These are phyloP conservation scores for Castor canadensis DNA, from an alignment of 2,113 vertebrate species.

Conservation along the genomic window DNA sequence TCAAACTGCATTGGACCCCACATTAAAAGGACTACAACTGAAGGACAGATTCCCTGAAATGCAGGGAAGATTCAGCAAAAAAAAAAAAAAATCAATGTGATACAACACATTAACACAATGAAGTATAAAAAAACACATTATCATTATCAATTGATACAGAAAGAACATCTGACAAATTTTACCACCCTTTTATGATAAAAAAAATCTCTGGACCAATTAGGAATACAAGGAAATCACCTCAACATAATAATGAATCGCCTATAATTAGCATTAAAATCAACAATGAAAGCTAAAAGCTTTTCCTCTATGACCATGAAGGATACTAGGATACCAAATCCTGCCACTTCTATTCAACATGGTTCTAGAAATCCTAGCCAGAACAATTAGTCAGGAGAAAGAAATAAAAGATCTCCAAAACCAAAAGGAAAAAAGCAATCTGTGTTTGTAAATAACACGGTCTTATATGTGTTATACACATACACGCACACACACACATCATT, in stretches of 20 bases:
- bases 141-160: neutral
- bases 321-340: neutral
- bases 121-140: neutral
- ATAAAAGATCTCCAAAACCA: too few species aligned
- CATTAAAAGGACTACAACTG: neutral
- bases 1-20: neutral
- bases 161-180: neutral
- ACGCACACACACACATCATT: too few species aligned
- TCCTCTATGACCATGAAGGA: neutral
- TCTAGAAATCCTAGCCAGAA: too few species aligned
- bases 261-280: neutral
- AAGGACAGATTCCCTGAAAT: neutral
- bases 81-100: neutral
- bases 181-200: too few species aligned
- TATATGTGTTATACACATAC: too few species aligned
- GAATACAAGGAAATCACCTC: too few species aligned
- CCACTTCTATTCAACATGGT: too few species aligned
- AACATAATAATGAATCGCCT: neutral
- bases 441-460: too few species aligned
- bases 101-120: neutral
- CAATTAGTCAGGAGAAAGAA: too few species aligned
- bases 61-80: neutral
- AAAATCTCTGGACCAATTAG: too few species aligned
- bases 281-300: neutral
- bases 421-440: too few species aligned